phyloP scores from a whole-genome alignment of 2,888 invertebrate genomes.

The Lobophora halterata region DNA sequence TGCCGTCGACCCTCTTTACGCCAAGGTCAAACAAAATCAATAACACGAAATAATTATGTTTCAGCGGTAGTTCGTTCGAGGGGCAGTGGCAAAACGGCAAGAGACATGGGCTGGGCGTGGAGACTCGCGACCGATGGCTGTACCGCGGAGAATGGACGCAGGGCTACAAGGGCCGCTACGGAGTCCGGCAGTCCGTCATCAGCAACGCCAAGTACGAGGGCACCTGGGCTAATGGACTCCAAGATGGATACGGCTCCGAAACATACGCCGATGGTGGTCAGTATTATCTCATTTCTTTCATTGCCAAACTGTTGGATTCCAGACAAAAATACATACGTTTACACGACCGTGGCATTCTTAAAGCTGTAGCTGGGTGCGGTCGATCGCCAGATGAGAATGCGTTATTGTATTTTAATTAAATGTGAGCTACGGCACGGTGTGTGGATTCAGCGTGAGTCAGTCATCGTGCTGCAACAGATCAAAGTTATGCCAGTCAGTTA shows the following conservation, averaged over 20 bases:
- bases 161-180: constrained; percentile 99
- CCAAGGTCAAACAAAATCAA: constrained; percentile 22
- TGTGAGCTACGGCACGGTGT: constrained; percentile 3
- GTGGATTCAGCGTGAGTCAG: constrained; percentile 4
- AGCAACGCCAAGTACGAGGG: constrained; percentile 98
- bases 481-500: too few relatives aligned
- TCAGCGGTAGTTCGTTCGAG: constrained; percentile 96
- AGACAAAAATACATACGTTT: constrained; percentile 64
- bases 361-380: constrained; percentile 34
- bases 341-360: constrained; percentile 62
- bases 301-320: constrained; percentile 60
- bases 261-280: constrained; percentile 99
- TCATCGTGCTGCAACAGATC: constrained; percentile 14
- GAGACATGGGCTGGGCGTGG: constrained; percentile 98
- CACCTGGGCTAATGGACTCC: constrained; percentile 99
- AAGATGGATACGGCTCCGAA: constrained; percentile 99
- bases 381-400: constrained; percentile 41
- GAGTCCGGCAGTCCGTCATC: constrained; percentile 96
- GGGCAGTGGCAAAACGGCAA: constrained; percentile 99
- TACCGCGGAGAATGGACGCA: constrained; percentile 99
- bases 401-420: constrained; percentile 45
- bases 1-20: constrained; percentile 7
- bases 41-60: constrained; percentile 42
- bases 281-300: constrained; percentile 62
- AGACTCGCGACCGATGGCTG: constrained; percentile 97